Evolutionary conservation across 2,888 invertebrate species (phyloP), one percentile per base, ranked within the genome.

Genomic region (Parnassius smintheus): DNA sequence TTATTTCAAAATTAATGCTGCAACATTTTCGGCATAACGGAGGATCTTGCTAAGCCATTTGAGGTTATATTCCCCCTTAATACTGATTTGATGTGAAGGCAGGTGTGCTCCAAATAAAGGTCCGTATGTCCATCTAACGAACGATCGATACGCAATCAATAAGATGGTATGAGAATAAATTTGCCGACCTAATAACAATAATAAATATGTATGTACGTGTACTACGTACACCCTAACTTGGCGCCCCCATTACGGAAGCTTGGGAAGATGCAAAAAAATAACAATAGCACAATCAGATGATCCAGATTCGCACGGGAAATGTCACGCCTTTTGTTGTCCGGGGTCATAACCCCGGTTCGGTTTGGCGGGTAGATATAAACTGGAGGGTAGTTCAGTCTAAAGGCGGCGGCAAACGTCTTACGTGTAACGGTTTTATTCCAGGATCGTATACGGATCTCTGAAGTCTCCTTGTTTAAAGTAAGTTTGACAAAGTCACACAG

Each of bases 261-360:
- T 75, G 80, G 76, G 74, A 77, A 80, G 71, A 65, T 64, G 69
- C 76, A 78, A 79, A 82, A 82, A 80, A 75, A 76, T 66, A 77
- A 85, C 85, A 85, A 85, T 85, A 80, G 35, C 80, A 81, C 80
- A 80, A 80, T 80, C 80, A 81, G 83, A 84, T 85, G 85, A 83
- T 85, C 80, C 81, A 85, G 75, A 84, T 86, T 85, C 85, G 85
- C 85, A 84, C 77, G 86, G 86, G 84, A 83, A 83, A 81, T 66
- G 61, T 69, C 70, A 66, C 66, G 70, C 70, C 68, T 66, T 18
- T 73, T 74, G 73, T 76, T 68, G 62, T 58, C 56, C 68, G 72
- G 80, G 85, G 83, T 85, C 85, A 68, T 72, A 83, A 86, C 82
- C 85, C 74, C 70, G 72, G 49, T 66, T 62, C 13, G 9, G 9